These are phyloP conservation scores for Trichogramma dendrolimi DNA, from an alignment of 2,888 invertebrate genomes.

Conservation along the genomic window DNA sequence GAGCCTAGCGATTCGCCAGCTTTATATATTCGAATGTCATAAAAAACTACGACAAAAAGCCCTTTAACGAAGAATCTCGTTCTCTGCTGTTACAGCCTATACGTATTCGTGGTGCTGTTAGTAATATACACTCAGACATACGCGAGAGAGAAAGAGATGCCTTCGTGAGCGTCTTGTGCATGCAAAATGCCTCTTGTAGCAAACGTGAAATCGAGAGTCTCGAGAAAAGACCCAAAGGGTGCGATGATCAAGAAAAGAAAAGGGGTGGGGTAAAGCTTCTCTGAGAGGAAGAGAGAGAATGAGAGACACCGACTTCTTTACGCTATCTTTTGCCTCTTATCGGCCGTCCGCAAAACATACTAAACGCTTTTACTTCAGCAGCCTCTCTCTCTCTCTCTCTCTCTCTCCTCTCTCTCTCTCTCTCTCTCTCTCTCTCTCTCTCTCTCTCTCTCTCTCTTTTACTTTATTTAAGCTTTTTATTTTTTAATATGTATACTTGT, in stretches of 20 bases:
- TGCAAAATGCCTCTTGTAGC: slow-evolving; percentile 18
- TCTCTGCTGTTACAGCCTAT: background rate
- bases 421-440: slow-evolving; percentile 7
- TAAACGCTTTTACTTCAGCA: slow-evolving; percentile 31
- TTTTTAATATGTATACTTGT: too few species aligned
- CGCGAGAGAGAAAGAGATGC: background rate
- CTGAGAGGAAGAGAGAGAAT: background rate
- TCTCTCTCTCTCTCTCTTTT: slow-evolving; percentile 5
- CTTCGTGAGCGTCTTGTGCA: slow-evolving; percentile 12
- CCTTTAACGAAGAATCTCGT: slow-evolving; percentile 6
- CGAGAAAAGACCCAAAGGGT: background rate
- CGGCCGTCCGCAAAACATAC: slow-evolving; percentile 30
- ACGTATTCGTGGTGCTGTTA: background rate
- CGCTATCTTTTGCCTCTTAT: slow-evolving; percentile 29
- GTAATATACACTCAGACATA: background rate
- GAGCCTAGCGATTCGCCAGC: background rate
- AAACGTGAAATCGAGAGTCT: background rate
- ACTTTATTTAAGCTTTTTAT: background rate
- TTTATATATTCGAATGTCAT: background rate
- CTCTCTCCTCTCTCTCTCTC: background rate
- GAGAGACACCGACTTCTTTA: background rate
- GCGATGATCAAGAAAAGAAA: background rate
- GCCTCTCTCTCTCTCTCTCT: background rate
- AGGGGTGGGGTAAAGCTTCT: background rate
- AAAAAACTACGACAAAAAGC: too few species aligned